Evolutionary conservation across 2,797 vertebrate species (phyloP).

Genomic region (Oreochromis grahami): DNA sequence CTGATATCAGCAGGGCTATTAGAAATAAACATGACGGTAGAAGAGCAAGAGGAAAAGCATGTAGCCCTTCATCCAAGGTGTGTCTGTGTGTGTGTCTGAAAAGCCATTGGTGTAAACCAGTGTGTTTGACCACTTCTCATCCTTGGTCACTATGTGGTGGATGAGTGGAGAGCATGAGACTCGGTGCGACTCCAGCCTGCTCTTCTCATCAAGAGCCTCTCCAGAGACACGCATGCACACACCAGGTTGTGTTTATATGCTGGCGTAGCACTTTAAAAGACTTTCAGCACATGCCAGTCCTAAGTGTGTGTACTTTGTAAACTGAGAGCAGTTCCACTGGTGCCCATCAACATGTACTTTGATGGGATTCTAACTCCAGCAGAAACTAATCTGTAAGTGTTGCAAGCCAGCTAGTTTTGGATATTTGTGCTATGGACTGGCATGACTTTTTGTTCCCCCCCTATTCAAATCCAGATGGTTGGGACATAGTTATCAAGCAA

Average conservation of each 20-base stretch:
- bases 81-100: background rate
- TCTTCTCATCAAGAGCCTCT: constrained; percentile 43
- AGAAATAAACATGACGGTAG: background rate
- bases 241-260: constrained; percentile 10
- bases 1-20: background rate
- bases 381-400: constrained; percentile 14
- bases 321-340: constrained; percentile 2
- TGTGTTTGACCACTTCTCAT: constrained; percentile 16
- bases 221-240: background rate
- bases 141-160: constrained; percentile 4
- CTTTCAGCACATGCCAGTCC: constrained; percentile 36
- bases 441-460: background rate
- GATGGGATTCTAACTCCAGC: constrained; percentile 3
- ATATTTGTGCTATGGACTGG: background rate
- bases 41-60: background rate
- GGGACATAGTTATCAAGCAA: background rate
- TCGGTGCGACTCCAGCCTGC: constrained; percentile 11
- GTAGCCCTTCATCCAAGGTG: background rate
- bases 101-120: constrained; percentile 14
- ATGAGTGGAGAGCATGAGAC: constrained; percentile 20
- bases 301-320: constrained; percentile 40
- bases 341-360: constrained; percentile 12
- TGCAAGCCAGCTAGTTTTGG: constrained; percentile 34
- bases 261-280: constrained; percentile 32
- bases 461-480: background rate